Percentiles rank a stretch among this genome's conserved stretches.
Conservation (phyloP, 2,113 vertebrate genomes). For the Monopterus albus region DNA sequence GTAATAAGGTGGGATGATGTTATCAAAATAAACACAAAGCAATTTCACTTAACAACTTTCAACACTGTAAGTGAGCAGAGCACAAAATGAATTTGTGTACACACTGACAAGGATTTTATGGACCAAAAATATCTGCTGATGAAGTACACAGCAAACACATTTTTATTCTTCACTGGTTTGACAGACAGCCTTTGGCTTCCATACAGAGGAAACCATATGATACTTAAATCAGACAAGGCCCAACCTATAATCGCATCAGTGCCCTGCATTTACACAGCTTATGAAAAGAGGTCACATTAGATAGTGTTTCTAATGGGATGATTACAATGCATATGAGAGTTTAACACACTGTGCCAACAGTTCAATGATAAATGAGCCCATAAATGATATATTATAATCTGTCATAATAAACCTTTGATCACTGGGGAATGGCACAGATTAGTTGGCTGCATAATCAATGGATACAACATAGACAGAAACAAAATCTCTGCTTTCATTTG, state of each 20-base stretch:
- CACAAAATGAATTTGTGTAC: constrained; percentile 26
- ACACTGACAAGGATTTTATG: not conserved
- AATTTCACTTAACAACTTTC: constrained; percentile 17
- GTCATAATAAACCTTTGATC: constrained; percentile 41
- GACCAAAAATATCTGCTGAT: constrained; percentile 3
- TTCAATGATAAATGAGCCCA: constrained; percentile 30
- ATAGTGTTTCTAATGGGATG: constrained; percentile 21
- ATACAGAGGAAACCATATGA: not conserved
- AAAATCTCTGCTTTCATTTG: not conserved
- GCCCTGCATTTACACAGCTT: constrained; percentile 26
- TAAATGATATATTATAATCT: constrained; percentile 45
- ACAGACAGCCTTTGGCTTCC: not conserved
- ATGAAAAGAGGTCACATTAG: constrained; percentile 13
- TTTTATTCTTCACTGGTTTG: not conserved
- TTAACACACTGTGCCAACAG: constrained; percentile 23
- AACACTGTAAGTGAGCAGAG: constrained; percentile 4
- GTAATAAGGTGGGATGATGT: not conserved
- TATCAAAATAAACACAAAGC: constrained; percentile 21
- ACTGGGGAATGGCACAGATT: constrained; percentile 3
- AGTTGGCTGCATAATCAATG: not conserved
- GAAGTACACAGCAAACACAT: too few relatives aligned
- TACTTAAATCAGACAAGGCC: constrained; percentile 1
- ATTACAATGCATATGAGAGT: constrained; percentile 23
- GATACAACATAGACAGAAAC: not conserved
- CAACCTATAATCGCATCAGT: not conserved